These are phyloP conservation scores for Brienomyrus longianalis DNA, from an alignment of 2,113 vertebrate species.

Conservation along the genomic window DNA sequence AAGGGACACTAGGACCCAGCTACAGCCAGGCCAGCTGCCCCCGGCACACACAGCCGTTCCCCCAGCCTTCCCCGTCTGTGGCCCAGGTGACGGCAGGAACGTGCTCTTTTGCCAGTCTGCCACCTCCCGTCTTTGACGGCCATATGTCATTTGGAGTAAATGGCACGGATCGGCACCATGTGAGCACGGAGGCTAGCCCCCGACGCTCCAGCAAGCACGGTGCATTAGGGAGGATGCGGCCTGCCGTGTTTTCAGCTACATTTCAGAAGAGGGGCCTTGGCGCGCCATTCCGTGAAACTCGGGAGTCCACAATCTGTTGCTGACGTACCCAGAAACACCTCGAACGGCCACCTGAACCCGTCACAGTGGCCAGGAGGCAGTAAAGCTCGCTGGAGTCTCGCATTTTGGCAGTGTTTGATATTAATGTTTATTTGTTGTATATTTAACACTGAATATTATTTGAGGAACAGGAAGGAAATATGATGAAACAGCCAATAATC, in stretches of 20 bases:
- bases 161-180: background rate
- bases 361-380: background rate
- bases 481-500: background rate
- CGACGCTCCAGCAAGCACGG: too few species aligned
- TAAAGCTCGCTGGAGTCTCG: background rate
- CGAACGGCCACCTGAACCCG: too few species aligned
- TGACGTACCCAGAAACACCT: background rate
- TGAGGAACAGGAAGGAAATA: background rate
- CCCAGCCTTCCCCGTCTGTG: background rate
- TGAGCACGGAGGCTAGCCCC: background rate
- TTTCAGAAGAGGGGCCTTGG: background rate
- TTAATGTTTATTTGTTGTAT: background rate
- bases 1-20: background rate
- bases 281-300: background rate
- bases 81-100: background rate
- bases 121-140: background rate
- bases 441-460: background rate
- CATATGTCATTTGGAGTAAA: slow-evolving; percentile 7
- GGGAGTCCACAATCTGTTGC: background rate
- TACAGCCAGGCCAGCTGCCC: background rate
- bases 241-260: background rate
- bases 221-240: background rate
- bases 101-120: slow-evolving; percentile 14
- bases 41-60: background rate
- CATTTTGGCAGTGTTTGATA: background rate